phyloP scores from a whole-genome alignment of 2,797 vertebrate species.

The Sciaenops ocellatus region DNA sequence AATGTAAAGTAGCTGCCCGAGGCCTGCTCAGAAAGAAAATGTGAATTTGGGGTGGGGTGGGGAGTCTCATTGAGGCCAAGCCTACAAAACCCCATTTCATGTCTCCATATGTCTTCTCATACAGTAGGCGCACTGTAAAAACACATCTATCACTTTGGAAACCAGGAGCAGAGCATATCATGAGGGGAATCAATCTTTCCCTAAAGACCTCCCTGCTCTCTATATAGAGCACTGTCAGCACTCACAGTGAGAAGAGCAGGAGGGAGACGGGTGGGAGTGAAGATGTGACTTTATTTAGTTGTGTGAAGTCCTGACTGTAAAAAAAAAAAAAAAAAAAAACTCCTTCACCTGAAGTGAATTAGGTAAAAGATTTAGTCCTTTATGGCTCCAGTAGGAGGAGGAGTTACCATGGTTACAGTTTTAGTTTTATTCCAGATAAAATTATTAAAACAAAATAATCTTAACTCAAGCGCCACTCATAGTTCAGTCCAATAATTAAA shows the following conservation, averaged over 20 bases:
- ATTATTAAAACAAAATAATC: neutral
- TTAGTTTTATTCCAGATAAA: slow-evolving; percentile 3
- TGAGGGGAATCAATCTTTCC: slow-evolving; percentile 61
- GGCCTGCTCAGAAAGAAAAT: slow-evolving; percentile 23
- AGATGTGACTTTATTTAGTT: slow-evolving; percentile 40
- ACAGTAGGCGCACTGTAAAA: slow-evolving; percentile 51
- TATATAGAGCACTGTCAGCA: slow-evolving; percentile 43
- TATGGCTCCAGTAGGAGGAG: neutral
- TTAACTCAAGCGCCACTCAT: neutral
- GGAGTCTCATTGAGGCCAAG: slow-evolving; percentile 47
- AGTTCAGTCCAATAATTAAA: too few species aligned
- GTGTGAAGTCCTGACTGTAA: slow-evolving; percentile 24
- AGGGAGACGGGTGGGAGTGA: slow-evolving; percentile 6
- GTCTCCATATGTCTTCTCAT: slow-evolving; percentile 57
- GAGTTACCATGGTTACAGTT: neutral
- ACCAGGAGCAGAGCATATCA: slow-evolving; percentile 52
- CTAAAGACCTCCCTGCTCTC: slow-evolving; percentile 58
- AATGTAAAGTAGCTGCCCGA: slow-evolving; percentile 21
- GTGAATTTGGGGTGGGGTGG: slow-evolving; percentile 27
- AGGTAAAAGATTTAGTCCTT: neutral
- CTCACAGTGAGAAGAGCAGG: neutral
- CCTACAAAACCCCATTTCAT: slow-evolving; percentile 48
- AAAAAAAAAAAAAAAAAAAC: neutral
- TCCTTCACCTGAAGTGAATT: slow-evolving; percentile 30
- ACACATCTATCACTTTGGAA: slow-evolving; percentile 67